Conservation (phyloP, 2,797 vertebrate genomes). For the Ptychobarbus kaznakovi region DNA sequence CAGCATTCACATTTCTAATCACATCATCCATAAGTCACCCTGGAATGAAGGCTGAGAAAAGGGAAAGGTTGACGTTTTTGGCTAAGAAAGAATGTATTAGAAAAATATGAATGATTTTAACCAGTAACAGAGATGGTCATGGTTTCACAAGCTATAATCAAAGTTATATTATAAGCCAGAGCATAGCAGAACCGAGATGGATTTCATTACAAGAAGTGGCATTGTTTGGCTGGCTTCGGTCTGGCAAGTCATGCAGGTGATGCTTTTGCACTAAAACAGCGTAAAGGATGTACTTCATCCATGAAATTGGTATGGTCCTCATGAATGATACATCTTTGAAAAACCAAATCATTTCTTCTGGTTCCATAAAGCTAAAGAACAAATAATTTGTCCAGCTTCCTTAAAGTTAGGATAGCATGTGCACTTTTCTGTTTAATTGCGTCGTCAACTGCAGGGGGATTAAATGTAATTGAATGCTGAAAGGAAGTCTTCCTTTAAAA, state of each 20-base stretch:
- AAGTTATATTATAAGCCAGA: slow-evolving; percentile 25
- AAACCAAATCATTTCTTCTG: not conserved
- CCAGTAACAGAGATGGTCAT: not conserved
- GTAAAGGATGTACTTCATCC: slow-evolving; percentile 27
- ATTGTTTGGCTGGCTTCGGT: slow-evolving; percentile 21
- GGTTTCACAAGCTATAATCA: slow-evolving; percentile 36
- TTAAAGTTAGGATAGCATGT: not conserved
- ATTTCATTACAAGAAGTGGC: slow-evolving; percentile 13
- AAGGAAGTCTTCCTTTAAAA: slow-evolving; percentile 27
- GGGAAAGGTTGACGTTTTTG: slow-evolving; percentile 1
- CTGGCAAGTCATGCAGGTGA: slow-evolving; percentile 15
- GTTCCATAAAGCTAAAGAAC: not conserved
- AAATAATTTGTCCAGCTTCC: slow-evolving; percentile 7
- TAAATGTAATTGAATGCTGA: slow-evolving; percentile 28
- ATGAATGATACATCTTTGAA: slow-evolving; percentile 27
- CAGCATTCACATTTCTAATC: slow-evolving; percentile 60
- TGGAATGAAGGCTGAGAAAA: slow-evolving; percentile 36
- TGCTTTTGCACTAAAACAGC: slow-evolving; percentile 31
- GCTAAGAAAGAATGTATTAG: not conserved
- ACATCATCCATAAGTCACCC: slow-evolving; percentile 39
- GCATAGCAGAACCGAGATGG: not conserved
- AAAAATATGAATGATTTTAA: slow-evolving; percentile 12
- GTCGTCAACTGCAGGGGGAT: slow-evolving; percentile 1
- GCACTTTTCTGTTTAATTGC: slow-evolving; percentile 17
- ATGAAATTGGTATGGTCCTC: slow-evolving; percentile 38